phyloP scores from a whole-genome alignment of 2,797 vertebrate species.

The Vultur gryphus region DNA sequence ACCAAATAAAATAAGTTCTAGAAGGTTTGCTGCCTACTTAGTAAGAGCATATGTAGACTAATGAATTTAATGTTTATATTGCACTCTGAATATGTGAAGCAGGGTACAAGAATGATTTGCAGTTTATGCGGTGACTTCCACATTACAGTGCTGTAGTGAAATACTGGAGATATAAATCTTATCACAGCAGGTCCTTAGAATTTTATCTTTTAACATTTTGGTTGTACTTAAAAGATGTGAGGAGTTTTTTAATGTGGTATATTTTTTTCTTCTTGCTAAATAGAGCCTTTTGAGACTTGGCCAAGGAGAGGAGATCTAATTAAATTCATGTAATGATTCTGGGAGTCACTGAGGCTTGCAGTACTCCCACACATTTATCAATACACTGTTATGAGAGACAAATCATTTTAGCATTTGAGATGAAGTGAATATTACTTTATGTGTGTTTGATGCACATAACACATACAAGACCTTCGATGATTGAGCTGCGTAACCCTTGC shows the following conservation, averaged over 20 bases:
- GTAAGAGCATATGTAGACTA: not conserved
- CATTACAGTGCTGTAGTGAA: not conserved
- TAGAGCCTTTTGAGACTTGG: not conserved
- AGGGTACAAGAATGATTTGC: not conserved
- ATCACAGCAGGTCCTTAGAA: not conserved
- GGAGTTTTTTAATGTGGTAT: not conserved
- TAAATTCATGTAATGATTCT: slow-evolving; percentile 20
- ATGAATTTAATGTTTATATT: not conserved
- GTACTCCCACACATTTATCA: not conserved
- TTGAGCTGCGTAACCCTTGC: not conserved
- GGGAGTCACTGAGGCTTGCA: not conserved
- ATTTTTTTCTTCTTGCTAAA: not conserved
- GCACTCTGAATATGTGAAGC: not conserved
- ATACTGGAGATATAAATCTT: not conserved
- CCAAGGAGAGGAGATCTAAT: not conserved
- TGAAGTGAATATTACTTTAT: not conserved
- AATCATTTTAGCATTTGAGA: not conserved
- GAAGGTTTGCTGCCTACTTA: not conserved
- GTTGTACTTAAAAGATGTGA: not conserved
- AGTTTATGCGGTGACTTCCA: not conserved
- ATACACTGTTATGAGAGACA: not conserved
- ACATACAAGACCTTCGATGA: not conserved
- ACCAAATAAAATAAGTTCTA: not conserved
- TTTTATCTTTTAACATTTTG: not conserved
- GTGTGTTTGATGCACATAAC: not conserved